Conservation (phyloP, 2,888 invertebrate species). For the Erebia epiphron region DNA sequence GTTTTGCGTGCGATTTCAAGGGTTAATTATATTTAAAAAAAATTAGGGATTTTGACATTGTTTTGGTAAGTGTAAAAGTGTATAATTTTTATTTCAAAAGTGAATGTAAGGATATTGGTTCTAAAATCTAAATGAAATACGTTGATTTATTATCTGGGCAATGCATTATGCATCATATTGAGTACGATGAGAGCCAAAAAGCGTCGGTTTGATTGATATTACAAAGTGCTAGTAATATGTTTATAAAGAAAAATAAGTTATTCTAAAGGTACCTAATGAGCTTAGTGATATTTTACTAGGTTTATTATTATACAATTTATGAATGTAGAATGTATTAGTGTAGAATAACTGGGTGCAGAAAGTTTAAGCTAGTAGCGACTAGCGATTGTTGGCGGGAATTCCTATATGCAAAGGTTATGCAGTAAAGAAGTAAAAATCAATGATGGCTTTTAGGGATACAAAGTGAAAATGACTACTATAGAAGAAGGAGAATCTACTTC, state of each 20-base stretch:
- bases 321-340: too few relatives aligned
- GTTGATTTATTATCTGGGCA: conserved; percentile 9
- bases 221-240: not conserved
- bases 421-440: not conserved
- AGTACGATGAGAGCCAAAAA: conserved; percentile 46
- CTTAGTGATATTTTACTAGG: not conserved
- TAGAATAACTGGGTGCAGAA: too few relatives aligned
- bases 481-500: conserved; percentile 67
- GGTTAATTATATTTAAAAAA: conserved; percentile 54
- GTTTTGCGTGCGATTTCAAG: conserved; percentile 67
- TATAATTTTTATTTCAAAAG: not conserved
- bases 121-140: not conserved
- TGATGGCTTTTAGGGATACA: conserved; percentile 8
- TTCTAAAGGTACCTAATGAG: not conserved
- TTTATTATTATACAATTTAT: not conserved
- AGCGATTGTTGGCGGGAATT: conserved; percentile 17
- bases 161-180: conserved; percentile 23
- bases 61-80: conserved; percentile 70
- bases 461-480: conserved; percentile 62
- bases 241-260: not conserved
- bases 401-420: not conserved
- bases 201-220: conserved; percentile 47
- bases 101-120: too few relatives aligned
- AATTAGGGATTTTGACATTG: conserved; percentile 61
- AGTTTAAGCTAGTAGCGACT: too few relatives aligned